Conservation (phyloP, 2,113 vertebrate species). For the Synodontis membranacea region DNA sequence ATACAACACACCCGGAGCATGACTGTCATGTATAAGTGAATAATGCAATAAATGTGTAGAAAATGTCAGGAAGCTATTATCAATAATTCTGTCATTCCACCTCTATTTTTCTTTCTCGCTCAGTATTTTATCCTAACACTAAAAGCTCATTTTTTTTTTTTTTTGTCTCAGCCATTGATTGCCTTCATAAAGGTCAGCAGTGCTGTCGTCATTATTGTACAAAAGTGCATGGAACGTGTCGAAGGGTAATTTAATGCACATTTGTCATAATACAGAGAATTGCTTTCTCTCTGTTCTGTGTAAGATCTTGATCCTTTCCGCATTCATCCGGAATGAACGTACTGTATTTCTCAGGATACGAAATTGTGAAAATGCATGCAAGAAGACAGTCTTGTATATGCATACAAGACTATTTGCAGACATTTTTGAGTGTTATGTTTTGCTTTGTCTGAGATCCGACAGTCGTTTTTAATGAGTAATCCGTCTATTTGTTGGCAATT, state of each 20-base stretch:
- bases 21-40: neutral
- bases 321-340: no score
- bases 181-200: conserved; percentile 16
- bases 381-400: no score
- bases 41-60: neutral
- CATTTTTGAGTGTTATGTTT: neutral
- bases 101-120: neutral
- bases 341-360: neutral
- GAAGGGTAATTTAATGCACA: conserved; percentile 8
- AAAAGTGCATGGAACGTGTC: neutral
- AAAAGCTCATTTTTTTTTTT: neutral
- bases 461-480: neutral
- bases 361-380: neutral
- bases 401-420: neutral
- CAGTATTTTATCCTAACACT: neutral
- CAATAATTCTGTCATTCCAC: neutral
- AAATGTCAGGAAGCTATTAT: neutral
- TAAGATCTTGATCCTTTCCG: neutral
- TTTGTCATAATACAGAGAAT: neutral
- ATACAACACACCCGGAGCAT: neutral
- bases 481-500: neutral
- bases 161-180: conserved; percentile 14
- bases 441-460: neutral
- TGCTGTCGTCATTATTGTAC: neutral
- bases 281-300: neutral